Evolutionary conservation across 2,113 vertebrate genomes (phyloP), one percentile per base, ranked within the genome.

Genomic region (Notarius quadriscutis): DNA sequence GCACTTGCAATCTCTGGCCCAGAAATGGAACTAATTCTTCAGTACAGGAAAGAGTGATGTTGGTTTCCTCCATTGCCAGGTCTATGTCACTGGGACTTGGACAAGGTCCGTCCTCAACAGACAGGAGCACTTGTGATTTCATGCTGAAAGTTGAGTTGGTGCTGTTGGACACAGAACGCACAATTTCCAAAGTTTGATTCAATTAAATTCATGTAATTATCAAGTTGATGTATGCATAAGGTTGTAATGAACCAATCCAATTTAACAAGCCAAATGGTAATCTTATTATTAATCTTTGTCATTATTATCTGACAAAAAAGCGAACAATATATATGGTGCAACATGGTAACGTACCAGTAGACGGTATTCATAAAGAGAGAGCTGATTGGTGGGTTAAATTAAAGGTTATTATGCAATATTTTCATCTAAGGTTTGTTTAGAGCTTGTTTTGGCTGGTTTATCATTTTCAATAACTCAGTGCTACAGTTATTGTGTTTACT

Each of bases 91-190:
- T 0, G 25, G 20, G 5, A 27, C 50, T 79, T n/a, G 72, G 87
- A 84, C 87, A 87, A 53, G n/a, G 60, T 87, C 74, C 81, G 2
- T 22, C 25, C 34, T 84, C 72, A 15, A 87, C 27, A 14, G 60
- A 67, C 22, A 87, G 62, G 8, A 57, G 30, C 15, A 84, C 25
- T 22, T 0, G 9, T 15, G n/a, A 17, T 50, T 87, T 51, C 27
- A 4, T 67, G 72, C 15, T 78, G 50, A 30, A n/a, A 22, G 67
- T 72, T 25, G 53, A 60, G 53, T 78, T 51, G 20, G 72, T 9
- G 60, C 87, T 84, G 72, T n/a, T 57, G 8, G n/a, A 78, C 51
- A 78, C 5, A 86, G 8, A 41, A 78, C 34, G 67, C 5, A 86
- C 48, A 79, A 7, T 0, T 27, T 85, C 18, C n/a, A 67, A 20